Evolutionary conservation across 2,113 vertebrate genomes (phyloP).

Genomic region (Etheostoma cragini): DNA sequence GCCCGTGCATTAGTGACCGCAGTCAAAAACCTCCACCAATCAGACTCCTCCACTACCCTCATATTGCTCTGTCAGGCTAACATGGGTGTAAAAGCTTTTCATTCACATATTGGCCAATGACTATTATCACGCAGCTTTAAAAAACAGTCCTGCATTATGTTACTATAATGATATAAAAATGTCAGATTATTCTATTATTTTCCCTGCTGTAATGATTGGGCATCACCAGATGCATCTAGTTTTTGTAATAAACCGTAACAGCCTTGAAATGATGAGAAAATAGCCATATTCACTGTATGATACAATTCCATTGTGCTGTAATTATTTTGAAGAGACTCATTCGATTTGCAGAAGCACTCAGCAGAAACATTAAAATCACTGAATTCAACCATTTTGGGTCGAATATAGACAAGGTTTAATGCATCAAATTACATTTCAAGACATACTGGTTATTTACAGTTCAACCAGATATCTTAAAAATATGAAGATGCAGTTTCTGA

Average conservation of each 20-base stretch:
- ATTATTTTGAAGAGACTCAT: neutral
- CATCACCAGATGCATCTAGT: slow-evolving; percentile 5
- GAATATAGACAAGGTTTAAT: neutral
- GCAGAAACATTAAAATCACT: neutral
- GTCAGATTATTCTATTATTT: neutral
- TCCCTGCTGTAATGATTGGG: neutral
- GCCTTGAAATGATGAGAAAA: neutral
- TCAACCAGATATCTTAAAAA: slow-evolving; percentile 10
- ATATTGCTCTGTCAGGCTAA: slow-evolving; percentile 53
- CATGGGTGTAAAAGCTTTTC: neutral
- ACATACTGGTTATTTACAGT: neutral
- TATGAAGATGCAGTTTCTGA: slow-evolving; percentile 1
- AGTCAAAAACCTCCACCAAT: slow-evolving; percentile 82
- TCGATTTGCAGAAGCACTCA: neutral
- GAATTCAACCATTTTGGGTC: neutral
- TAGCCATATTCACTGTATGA: neutral
- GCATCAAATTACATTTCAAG: neutral
- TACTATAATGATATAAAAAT: neutral
- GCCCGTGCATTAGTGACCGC: slow-evolving; percentile 85
- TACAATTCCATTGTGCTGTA: neutral
- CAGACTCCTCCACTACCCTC: slow-evolving; percentile 83
- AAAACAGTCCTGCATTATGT: neutral
- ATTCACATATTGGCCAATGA: slow-evolving; percentile 22
- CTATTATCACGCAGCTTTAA: neutral
- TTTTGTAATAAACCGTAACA: neutral